These are phyloP conservation scores for Ctenicera cuprea DNA, from an alignment of 2,888 invertebrate species.

Conservation along the genomic window DNA sequence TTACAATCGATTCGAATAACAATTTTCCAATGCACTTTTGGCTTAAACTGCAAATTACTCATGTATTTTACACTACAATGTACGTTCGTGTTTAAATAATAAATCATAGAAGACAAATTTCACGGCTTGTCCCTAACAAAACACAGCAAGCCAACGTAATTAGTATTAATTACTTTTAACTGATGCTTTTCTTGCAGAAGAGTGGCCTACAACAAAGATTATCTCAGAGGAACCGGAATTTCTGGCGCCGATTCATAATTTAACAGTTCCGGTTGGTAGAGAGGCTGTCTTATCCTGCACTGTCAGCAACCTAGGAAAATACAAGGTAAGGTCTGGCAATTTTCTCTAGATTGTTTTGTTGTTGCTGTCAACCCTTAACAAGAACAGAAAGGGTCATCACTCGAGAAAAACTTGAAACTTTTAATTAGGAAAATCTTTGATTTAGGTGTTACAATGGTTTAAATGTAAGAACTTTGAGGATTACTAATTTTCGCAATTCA, in stretches of 20 bases:
- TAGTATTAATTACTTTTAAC: slow-evolving; percentile 39
- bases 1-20: slow-evolving; percentile 1
- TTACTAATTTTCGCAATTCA: too few relatives aligned
- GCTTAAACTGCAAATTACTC: neutral
- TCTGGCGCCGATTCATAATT: slow-evolving; percentile 77
- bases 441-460: too few relatives aligned
- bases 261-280: slow-evolving; percentile 78
- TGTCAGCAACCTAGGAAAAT: slow-evolving; percentile 78
- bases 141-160: slow-evolving; percentile 26
- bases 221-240: slow-evolving; percentile 78
- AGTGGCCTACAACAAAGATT: slow-evolving; percentile 76
- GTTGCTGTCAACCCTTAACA: neutral
- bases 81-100: neutral
- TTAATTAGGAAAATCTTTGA: too few relatives aligned
- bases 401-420: too few relatives aligned
- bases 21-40: neutral
- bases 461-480: too few relatives aligned
- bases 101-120: slow-evolving; percentile 29
- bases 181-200: slow-evolving; percentile 73
- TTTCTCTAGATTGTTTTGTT: slow-evolving; percentile 62
- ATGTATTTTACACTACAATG: neutral
- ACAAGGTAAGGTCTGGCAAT: slow-evolving; percentile 75
- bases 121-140: slow-evolving; percentile 25
- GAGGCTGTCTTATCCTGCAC: slow-evolving; percentile 79
- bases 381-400: too few relatives aligned